A percentile compares a stretch with the other conserved stretches of the same genome.
Evolutionary conservation across 2,113 vertebrate species (phyloP).

Genomic region (Panthera tigris): DNA sequence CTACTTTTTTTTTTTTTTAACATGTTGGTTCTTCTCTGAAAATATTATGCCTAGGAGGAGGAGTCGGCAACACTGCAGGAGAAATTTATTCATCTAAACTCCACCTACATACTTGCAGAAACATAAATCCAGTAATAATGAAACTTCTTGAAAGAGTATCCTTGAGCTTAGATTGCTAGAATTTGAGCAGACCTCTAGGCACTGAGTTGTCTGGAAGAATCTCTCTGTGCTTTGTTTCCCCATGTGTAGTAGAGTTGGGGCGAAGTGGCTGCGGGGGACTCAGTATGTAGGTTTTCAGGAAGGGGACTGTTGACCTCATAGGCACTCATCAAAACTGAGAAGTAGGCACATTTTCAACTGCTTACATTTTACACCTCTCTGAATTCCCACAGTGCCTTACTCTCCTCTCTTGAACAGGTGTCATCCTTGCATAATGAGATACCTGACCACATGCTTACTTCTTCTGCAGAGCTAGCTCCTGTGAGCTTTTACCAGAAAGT

Average conservation of each 20-base stretch:
- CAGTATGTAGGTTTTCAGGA: not conserved
- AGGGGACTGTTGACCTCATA: not conserved
- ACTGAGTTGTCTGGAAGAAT: not conserved
- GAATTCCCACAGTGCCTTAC: not conserved
- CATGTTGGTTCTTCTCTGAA: not conserved
- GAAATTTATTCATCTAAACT: not conserved
- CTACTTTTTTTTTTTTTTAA: not conserved
- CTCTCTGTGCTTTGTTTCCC: not conserved
- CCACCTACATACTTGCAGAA: not conserved
- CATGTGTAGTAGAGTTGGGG: not conserved
- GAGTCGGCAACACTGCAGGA: not conserved
- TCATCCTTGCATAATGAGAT: not conserved
- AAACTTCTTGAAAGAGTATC: not conserved
- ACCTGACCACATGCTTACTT: not conserved
- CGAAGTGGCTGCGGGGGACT: not conserved
- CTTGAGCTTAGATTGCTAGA: constrained; percentile 2
- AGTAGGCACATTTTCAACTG: not conserved
- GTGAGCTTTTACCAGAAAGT: not conserved
- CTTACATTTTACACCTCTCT: not conserved
- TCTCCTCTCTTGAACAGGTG: not conserved
- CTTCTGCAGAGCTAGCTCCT: not conserved
- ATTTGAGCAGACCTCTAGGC: not conserved
- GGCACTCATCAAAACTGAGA: not conserved
- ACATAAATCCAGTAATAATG: not conserved
- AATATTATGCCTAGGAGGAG: not conserved